These are phyloP conservation scores for Cepaea hortensis DNA, from an alignment of 2,888 invertebrate genomes.

Conservation along the genomic window DNA sequence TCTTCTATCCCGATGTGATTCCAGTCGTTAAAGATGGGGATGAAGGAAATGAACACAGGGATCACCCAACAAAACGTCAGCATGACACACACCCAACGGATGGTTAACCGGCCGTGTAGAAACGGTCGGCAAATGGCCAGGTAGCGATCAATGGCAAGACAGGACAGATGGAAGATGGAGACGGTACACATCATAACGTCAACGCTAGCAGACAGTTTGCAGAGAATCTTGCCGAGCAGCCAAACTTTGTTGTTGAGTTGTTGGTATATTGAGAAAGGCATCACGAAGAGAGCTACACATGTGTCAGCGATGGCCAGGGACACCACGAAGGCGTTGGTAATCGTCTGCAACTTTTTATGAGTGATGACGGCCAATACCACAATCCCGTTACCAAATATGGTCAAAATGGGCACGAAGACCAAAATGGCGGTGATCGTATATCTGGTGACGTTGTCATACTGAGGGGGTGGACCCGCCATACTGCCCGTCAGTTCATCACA, in stretches of 20 bases:
- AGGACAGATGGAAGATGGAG: constrained; percentile 72
- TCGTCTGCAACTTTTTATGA: constrained; percentile 66
- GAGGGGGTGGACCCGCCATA: constrained; percentile 63
- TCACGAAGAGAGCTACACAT: constrained; percentile 70
- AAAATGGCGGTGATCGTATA: constrained; percentile 62
- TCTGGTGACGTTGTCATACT: constrained; percentile 54
- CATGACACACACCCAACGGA: constrained; percentile 62
- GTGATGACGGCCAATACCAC: constrained; percentile 69
- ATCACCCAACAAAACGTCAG: constrained; percentile 68
- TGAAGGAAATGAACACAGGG: constrained; percentile 71
- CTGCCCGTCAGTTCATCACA: constrained; percentile 60
- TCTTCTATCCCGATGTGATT: constrained; percentile 71
- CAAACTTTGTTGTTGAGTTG: constrained; percentile 68
- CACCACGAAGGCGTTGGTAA: constrained; percentile 72
- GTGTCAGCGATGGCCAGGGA: constrained; percentile 70
- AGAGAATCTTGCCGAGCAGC: constrained; percentile 65
- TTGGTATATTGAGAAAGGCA: constrained; percentile 72
- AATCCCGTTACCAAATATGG: constrained; percentile 67
- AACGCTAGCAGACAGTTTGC: constrained; percentile 66
- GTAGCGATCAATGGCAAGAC: constrained; percentile 71
- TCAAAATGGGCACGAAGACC: constrained; percentile 64
- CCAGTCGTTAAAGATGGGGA: constrained; percentile 71
- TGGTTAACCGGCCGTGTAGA: constrained; percentile 68
- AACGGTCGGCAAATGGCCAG: constrained; percentile 72
- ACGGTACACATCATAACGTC: constrained; percentile 73